phyloP scores from a whole-genome alignment of 2,888 invertebrate genomes.

The Cotesia congregata region DNA sequence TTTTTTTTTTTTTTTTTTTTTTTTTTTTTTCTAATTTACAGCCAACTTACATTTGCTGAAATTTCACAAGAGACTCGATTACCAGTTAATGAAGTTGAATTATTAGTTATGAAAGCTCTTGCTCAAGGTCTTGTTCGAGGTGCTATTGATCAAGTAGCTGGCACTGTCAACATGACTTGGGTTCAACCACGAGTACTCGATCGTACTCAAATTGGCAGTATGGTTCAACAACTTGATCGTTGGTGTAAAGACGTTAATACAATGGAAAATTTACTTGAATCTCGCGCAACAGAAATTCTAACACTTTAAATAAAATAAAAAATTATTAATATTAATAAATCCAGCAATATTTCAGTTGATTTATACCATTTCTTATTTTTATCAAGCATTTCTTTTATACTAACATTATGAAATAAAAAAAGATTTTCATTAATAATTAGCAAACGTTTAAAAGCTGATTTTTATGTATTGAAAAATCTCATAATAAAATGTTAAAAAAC shows the following conservation, averaged over 20 bases:
- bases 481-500: background rate
- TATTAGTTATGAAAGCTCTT: slow-evolving; percentile 97
- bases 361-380: slow-evolving; percentile 11
- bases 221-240: slow-evolving; percentile 79
- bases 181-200: slow-evolving; percentile 88
- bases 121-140: slow-evolving; percentile 95
- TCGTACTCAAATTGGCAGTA: slow-evolving; percentile 77
- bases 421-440: background rate
- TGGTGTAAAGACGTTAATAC: slow-evolving; percentile 83
- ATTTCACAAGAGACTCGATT: slow-evolving; percentile 89
- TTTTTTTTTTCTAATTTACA: slow-evolving; percentile 48
- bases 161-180: slow-evolving; percentile 85
- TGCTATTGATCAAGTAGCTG: slow-evolving; percentile 92
- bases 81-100: slow-evolving; percentile 89
- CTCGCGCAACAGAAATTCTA: slow-evolving; percentile 83
- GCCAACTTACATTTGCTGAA: slow-evolving; percentile 89
- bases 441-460: background rate
- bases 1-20: slow-evolving; percentile 25
- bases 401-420: background rate
- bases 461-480: background rate
- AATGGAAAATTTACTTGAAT: slow-evolving; percentile 82
- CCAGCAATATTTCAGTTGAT: background rate
- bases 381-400: slow-evolving; percentile 21
- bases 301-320: slow-evolving; percentile 72
- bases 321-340: background rate